Conservation (phyloP, 2,797 vertebrate species). For the Anguilla pacifica region DNA sequence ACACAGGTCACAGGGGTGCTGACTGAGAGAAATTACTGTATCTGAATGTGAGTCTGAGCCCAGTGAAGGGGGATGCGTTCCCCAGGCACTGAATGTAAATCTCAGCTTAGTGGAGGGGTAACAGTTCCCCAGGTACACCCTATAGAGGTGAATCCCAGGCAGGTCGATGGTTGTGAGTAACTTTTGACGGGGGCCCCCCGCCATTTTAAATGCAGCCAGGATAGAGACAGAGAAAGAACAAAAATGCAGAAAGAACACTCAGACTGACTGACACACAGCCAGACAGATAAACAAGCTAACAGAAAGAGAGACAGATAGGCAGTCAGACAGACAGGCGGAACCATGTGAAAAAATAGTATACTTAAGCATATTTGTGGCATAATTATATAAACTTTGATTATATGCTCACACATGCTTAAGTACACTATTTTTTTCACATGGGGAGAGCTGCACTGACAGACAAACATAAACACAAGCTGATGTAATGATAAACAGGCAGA, state of each 20-base stretch:
- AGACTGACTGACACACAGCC: too few relatives aligned
- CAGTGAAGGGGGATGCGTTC: background rate
- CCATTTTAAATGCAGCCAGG: too few relatives aligned
- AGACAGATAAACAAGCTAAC: background rate
- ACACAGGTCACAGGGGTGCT: background rate
- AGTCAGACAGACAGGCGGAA: background rate
- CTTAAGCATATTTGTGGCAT: too few relatives aligned
- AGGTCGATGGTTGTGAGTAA: background rate
- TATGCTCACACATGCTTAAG: too few relatives aligned
- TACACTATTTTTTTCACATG: background rate
- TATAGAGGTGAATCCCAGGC: background rate
- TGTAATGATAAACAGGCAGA: too few relatives aligned
- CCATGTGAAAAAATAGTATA: background rate
- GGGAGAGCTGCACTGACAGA: background rate
- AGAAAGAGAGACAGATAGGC: background rate
- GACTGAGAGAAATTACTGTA: background rate
- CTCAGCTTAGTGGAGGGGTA: background rate
- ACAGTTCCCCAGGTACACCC: background rate
- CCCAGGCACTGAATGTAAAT: too few relatives aligned
- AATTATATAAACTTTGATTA: too few relatives aligned
- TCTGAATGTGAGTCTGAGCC: background rate
- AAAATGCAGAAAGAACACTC: too few relatives aligned
- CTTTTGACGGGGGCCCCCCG: background rate
- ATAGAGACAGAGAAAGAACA: too few relatives aligned
- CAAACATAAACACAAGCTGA: too few relatives aligned